Evolutionary conservation across 2,797 vertebrate species (phyloP).

Genomic region (Luscinia megarhynchos): DNA sequence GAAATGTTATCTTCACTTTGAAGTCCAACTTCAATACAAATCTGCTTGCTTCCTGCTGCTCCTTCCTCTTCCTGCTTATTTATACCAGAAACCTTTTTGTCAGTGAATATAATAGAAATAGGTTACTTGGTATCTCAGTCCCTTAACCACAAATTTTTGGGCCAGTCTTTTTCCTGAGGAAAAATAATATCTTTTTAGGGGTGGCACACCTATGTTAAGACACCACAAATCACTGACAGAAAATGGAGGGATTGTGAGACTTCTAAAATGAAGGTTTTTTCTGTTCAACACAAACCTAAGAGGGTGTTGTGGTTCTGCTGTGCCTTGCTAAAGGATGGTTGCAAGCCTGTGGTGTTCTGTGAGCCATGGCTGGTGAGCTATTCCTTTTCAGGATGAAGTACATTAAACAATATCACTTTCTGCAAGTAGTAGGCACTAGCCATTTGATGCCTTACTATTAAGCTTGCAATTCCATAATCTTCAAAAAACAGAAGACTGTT

Average conservation of each 20-base stretch:
- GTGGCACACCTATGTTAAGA: not conserved
- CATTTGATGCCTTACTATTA: not conserved
- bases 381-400: not conserved
- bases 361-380: not conserved
- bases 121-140: not conserved
- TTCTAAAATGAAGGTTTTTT: not conserved
- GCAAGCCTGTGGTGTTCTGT: not conserved
- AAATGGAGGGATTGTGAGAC: not conserved
- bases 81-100: not conserved
- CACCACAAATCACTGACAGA: not conserved
- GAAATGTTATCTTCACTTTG: conserved; percentile 14
- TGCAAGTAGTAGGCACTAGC: not conserved
- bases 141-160: not conserved
- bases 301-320: not conserved
- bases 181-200: not conserved
- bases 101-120: not conserved
- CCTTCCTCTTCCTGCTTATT: not conserved
- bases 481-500: not conserved
- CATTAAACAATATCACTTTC: not conserved
- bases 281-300: not conserved
- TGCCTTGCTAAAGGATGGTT: not conserved
- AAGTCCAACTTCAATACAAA: conserved; percentile 1
- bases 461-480: not conserved
- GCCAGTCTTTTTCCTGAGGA: not conserved
- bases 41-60: not conserved